Conservation (phyloP, 1,140 invertebrate genomes). For the Drosophila rhopaloa region DNA sequence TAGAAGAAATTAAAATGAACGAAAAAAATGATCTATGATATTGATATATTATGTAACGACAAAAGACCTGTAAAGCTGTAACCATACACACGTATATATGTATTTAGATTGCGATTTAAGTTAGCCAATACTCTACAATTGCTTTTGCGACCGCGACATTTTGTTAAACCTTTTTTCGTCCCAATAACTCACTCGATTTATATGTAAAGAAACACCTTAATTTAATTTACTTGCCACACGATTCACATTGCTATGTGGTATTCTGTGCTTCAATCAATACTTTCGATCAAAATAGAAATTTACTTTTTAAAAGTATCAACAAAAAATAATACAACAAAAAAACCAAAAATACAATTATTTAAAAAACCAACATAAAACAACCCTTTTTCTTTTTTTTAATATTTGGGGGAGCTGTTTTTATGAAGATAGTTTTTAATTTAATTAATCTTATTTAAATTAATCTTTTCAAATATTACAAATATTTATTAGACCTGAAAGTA, state of each 20-base stretch:
- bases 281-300: conserved; percentile 69
- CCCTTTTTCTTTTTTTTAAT: too few species aligned
- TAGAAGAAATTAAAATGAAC: conserved; percentile 39
- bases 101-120: conserved; percentile 72
- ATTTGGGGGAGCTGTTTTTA: too few species aligned
- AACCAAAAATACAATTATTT: conserved; percentile 71
- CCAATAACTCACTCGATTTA: conserved; percentile 31
- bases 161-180: conserved; percentile 55
- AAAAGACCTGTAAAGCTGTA: conserved; percentile 69
- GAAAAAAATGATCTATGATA: conserved; percentile 46
- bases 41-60: conserved; percentile 56
- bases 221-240: conserved; percentile 39
- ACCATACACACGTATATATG: conserved; percentile 52
- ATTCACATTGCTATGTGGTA: conserved; percentile 39
- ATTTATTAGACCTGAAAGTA: too few species aligned
- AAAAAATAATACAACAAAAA: conserved; percentile 48
- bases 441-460: too few species aligned
- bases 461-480: too few species aligned
- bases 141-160: conserved; percentile 37
- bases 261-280: conserved; percentile 60
- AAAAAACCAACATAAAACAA: conserved; percentile 20
- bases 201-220: conserved; percentile 16
- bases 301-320: conserved; percentile 75
- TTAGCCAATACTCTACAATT: conserved; percentile 61
- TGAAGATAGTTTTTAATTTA: too few species aligned